A percentile compares a stretch with the other conserved stretches of the same genome.
phyloP scores from a whole-genome alignment of 2,113 vertebrate genomes.

The Perca schrenkii region DNA sequence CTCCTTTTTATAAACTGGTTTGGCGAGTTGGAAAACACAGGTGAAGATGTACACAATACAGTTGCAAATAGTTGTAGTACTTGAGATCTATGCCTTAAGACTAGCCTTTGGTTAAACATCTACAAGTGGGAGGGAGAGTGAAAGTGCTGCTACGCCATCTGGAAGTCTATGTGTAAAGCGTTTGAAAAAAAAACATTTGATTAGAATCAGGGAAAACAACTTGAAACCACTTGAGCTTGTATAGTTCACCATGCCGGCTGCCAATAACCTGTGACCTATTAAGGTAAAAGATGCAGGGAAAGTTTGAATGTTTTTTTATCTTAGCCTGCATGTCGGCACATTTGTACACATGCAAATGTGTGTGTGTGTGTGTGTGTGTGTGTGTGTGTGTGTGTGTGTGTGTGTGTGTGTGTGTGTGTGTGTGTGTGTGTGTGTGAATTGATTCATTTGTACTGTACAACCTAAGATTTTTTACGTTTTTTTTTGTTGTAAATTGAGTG shows the following conservation, averaged over 20 bases:
- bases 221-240: too few relatives aligned
- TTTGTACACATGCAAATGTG: not conserved
- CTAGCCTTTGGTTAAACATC: too few relatives aligned
- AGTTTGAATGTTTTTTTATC: not conserved
- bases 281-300: not conserved
- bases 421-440: not conserved
- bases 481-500: not conserved
- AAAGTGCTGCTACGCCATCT: conserved; percentile 25
- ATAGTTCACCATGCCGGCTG: too few relatives aligned
- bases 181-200: too few relatives aligned
- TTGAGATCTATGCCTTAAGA: too few relatives aligned
- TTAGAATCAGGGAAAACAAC: too few relatives aligned
- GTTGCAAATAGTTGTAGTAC: too few relatives aligned
- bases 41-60: too few relatives aligned
- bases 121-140: not conserved
- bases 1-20: too few relatives aligned
- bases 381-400: not conserved
- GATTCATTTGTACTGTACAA: not conserved
- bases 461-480: not conserved
- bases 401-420: not conserved
- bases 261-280: not conserved
- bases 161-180: conserved; percentile 10
- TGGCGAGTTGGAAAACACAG: too few relatives aligned
- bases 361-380: not conserved
- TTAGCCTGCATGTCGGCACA: conserved; percentile 30